Base-by-base conservation (phyloP, 2,113 vertebrate genomes). In the Numenius arquata region DNA sequence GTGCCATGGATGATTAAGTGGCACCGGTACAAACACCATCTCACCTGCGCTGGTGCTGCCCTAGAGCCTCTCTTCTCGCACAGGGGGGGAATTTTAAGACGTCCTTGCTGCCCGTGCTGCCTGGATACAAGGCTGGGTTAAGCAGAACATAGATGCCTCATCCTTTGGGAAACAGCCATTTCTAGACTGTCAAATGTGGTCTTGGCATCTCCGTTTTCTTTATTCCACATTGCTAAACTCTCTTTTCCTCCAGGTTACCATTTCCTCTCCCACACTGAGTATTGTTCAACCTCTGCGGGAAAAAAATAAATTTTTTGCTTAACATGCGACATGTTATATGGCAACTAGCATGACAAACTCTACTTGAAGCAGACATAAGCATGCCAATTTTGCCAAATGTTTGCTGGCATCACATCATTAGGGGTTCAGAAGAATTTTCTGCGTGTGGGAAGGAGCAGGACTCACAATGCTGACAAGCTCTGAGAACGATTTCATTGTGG, bases 191-290 rank as follows among this genome's bases (percentile, higher is more conserved):
- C 62, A 66, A 2, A 6, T 34, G 26, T 61, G 29, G 8, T 22
- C 20, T 83, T 27, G 15, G 19, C 7, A 75, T n/a, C 18, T 72
- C 85, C 14, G 8, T 95, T 96, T 85, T 87, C 68, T 96, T 92
- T 91, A 83, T 82, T 85, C 67, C 59, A 65, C 55, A 32, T 56
- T 16, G 12, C 79, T 89, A 93, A 94, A 77, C 74, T 83, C 79
- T 67, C 53, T 84, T 43, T 95, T 96, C 66, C 85, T 93, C 67
- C 52, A 59, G 76, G 53, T 90, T 89, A 85, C 85, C 32, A 52
- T 75, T 96, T 75, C 27, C 14, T 80, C 26, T 48, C 26, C 11
- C 15, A 65, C 32, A 89, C 36, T 38, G 40, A 55, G 17, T 53
- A 65, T 63, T 52, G 14, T 71, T 70, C 66, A 71, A 71, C 52